Conservation (phyloP, 2,113 vertebrate genomes). For the Gambusia affinis region DNA sequence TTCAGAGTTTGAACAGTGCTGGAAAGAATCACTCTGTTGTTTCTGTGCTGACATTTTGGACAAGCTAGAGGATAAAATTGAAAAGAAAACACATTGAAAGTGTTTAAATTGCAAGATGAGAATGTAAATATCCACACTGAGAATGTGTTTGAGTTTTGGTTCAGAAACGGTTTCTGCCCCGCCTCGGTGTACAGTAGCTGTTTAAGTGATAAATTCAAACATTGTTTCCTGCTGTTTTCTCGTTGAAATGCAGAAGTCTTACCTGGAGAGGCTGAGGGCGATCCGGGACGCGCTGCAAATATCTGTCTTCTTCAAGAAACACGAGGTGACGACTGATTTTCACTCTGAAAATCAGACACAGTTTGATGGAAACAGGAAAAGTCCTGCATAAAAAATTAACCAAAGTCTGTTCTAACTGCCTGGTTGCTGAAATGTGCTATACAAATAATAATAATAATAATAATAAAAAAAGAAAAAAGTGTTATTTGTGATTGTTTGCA, state of each 20-base stretch:
- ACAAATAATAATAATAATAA: no score
- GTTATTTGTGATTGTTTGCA: no score
- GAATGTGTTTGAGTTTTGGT: conserved; percentile 37
- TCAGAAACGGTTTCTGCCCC: conserved; percentile 10
- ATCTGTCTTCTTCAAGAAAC: conserved; percentile 92
- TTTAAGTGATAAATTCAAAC: neutral
- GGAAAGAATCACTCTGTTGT: conserved; percentile 4
- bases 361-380: conserved; percentile 2
- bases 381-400: neutral
- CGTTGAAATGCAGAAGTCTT: conserved; percentile 82
- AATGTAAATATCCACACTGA: conserved; percentile 35
- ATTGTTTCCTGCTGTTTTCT: neutral
- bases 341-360: conserved; percentile 10
- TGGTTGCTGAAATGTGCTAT: no score
- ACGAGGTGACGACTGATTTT: conserved; percentile 85
- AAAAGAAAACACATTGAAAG: neutral
- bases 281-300: conserved; percentile 87
- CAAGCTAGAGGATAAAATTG: neutral
- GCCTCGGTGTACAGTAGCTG: neutral
- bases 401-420: no score
- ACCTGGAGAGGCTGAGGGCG: conserved; percentile 88
- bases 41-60: conserved; percentile 1
- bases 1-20: conserved; percentile 27
- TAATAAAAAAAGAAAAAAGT: no score
- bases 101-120: conserved; percentile 38